Conservation (phyloP, 1,140 invertebrate genomes). For the Macrosteles quadrilineatus region DNA sequence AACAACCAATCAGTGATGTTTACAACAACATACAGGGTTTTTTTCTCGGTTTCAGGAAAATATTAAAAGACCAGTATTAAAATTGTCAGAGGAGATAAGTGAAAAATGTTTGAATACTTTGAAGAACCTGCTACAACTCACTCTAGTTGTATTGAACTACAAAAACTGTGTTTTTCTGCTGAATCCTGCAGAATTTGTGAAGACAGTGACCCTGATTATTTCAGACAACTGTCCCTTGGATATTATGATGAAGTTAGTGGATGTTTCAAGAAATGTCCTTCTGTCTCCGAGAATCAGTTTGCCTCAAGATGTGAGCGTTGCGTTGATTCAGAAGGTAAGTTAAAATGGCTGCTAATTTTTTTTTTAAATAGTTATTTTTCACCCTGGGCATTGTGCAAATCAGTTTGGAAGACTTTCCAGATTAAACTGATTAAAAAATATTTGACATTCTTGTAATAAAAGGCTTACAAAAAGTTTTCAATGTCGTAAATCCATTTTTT, state of each 20-base stretch:
- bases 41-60: conserved; percentile 31
- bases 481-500: too few species aligned
- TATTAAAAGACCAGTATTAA: conserved; percentile 23
- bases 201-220: conserved; percentile 54
- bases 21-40: too few species aligned
- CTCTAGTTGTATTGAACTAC: conserved; percentile 61
- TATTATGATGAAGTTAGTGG: conserved; percentile 55
- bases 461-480: too few species aligned
- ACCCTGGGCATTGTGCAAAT: too few species aligned
- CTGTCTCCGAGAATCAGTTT: conserved; percentile 58
- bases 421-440: too few species aligned
- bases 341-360: too few species aligned
- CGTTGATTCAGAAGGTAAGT: conserved; percentile 57
- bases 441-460: too few species aligned
- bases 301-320: conserved; percentile 67
- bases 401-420: too few species aligned
- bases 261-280: conserved; percentile 60
- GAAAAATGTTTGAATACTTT: conserved; percentile 25
- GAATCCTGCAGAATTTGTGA: conserved; percentile 58
- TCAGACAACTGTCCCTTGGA: conserved; percentile 52
- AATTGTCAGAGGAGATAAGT: neutral
- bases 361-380: too few species aligned
- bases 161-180: conserved; percentile 63
- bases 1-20: too few species aligned
- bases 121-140: conserved; percentile 54